Percentiles rank a stretch among this genome's conserved stretches.
These are phyloP conservation scores for Palythoa heliodiscus DNA, from an alignment of 92 coral and sea anemone species.

Conservation along the genomic window DNA sequence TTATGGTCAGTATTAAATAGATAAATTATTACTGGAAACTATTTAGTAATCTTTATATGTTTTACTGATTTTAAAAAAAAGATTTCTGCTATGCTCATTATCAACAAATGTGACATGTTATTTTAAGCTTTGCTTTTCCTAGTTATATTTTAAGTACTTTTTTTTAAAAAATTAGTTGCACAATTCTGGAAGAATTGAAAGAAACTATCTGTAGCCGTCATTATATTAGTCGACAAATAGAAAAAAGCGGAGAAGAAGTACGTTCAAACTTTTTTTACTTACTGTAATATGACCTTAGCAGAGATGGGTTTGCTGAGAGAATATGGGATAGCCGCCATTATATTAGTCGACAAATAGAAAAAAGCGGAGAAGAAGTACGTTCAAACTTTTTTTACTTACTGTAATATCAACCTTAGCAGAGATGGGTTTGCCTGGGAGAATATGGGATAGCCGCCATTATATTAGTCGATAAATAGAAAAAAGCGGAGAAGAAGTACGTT, in stretches of 20 bases:
- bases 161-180: no score
- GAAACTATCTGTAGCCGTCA: no score
- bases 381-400: conserved; percentile 63
- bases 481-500: not conserved
- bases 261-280: conserved; percentile 43
- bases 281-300: conserved; percentile 84
- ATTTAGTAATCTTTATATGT: no score
- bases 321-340: conserved; percentile 70
- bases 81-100: no score
- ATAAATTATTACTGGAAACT: no score
- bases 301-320: conserved; percentile 88
- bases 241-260: not conserved
- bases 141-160: no score
- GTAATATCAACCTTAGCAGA: conserved; percentile 82
- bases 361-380: not conserved
- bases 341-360: not conserved
- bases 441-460: conserved; percentile 69
- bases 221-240: not conserved
- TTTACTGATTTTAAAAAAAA: no score
- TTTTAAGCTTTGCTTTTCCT: no score
- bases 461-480: not conserved
- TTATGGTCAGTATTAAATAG: no score
- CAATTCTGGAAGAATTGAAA: no score
- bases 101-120: no score
- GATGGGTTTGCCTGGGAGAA: conserved; percentile 84